Evolutionary conservation across 2,888 invertebrate species (phyloP).

Genomic region (Eupithecia insigniata): DNA sequence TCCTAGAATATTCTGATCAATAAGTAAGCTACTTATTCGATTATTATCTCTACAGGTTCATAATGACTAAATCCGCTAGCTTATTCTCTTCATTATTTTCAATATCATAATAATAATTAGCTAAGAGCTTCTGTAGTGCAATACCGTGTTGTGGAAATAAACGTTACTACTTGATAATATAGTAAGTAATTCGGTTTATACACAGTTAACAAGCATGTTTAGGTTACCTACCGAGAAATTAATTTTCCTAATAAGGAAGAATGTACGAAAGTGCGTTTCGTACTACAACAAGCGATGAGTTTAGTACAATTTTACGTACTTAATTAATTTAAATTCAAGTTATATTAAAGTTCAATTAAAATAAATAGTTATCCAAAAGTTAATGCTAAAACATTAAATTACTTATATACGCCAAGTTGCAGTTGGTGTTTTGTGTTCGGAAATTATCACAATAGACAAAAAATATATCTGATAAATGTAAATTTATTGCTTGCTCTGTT

Average conservation of each 20-base stretch:
- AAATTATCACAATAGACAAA: background rate
- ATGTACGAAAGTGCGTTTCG: background rate
- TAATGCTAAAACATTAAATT: background rate
- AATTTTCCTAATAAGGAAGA: background rate
- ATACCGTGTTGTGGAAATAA: constrained; percentile 7
- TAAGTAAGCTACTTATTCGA: background rate
- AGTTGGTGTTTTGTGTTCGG: background rate
- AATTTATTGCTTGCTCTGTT: too few species aligned
- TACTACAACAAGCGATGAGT: too few species aligned
- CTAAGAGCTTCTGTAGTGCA: constrained; percentile 8
- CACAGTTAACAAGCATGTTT: background rate
- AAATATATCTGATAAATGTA: too few species aligned
- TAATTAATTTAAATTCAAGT: too few species aligned
- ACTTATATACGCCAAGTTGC: background rate
- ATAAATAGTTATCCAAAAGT: background rate
- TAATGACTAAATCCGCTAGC: background rate
- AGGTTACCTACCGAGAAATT: background rate
- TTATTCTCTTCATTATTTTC: constrained; percentile 2
- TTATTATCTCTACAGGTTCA: background rate
- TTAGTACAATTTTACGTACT: too few species aligned
- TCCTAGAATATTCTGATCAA: background rate
- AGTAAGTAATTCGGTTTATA: background rate
- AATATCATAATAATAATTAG: constrained; percentile 8
- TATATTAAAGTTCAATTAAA: too few species aligned
- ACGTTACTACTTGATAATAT: background rate